Base-by-base conservation (phyloP, 2,113 vertebrate species). In the Piprites chloris region DNA sequence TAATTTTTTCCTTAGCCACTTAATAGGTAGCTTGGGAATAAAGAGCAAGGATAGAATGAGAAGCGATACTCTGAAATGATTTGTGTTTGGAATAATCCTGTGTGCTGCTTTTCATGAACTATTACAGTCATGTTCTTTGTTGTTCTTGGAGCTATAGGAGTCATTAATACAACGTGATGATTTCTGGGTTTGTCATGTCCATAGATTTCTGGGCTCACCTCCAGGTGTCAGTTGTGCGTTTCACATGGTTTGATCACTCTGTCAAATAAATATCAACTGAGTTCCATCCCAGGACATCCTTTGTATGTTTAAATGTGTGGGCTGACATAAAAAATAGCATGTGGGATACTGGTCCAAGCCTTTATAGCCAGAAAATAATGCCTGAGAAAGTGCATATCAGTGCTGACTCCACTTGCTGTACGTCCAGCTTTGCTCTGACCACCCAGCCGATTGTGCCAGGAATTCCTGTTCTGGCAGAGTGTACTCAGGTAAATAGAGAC, bases 251-350 rank as follows among this genome's bases (percentile, higher is more conserved):
- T 95, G 53, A 73, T 93, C 67, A 63, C 71, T 96, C 85, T 85
- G 82, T 95, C 89, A 94, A 91, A 92, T 79, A 91, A 92, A 87
- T 37, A 85, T 28, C 67, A 78, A 62, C 69, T 87, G 28, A 35
- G 5, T 89, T 87, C 50, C 44, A 41, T 73, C 55, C 47, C 63
- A 77, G 52, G 83, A 30, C 62, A 87, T 95, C 50, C 73, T 89
- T 82, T 85, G 58, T 42, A 14, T 46, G 17, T 91, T 97, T 52
- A 66, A 93, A 41, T 16, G 39, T 84, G 61, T 42, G n/a, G 46
- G 62, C 37, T 87, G 87, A 85, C 71, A 55, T 65, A 89, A 96
- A 79, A 53, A 82, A 8, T 87, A 87, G 62, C 56, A 71, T 23
- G 32, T 82, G 49, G 74, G 72, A 62, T 73, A 17, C 30, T 47